Conservation (phyloP, 2,113 vertebrate genomes). For the Pyxicephalus adspersus region DNA sequence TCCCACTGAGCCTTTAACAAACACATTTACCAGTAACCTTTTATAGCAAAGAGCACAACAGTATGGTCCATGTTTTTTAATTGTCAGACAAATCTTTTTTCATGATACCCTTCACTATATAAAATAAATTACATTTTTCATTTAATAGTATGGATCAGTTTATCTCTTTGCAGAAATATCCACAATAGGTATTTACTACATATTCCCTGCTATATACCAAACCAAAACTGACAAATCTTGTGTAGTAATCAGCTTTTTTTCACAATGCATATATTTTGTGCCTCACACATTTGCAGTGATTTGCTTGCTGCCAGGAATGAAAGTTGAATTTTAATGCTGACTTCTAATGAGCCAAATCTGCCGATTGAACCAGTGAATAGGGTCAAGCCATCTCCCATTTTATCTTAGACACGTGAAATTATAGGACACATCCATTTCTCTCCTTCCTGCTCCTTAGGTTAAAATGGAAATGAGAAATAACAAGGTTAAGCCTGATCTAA, state of each 20-base stretch:
- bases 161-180: too few relatives aligned
- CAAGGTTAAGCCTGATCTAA: slow-evolving; percentile 58
- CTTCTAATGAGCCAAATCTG: slow-evolving; percentile 55
- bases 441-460: slow-evolving; percentile 47
- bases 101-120: too few relatives aligned
- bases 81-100: too few relatives aligned
- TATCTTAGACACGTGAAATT: slow-evolving; percentile 57
- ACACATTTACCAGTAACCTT: too few relatives aligned
- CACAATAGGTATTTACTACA: too few relatives aligned
- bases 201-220: too few relatives aligned
- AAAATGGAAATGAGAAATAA: slow-evolving; percentile 58
- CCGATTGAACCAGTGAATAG: slow-evolving; percentile 47
- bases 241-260: slow-evolving; percentile 2
- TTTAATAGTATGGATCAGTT: too few relatives aligned
- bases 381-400: slow-evolving; percentile 55
- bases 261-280: slow-evolving; percentile 9
- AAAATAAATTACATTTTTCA: too few relatives aligned
- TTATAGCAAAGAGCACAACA: too few relatives aligned
- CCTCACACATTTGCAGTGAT: slow-evolving; percentile 35
- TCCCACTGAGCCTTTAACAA: too few relatives aligned
- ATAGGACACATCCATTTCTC: slow-evolving; percentile 55
- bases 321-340: slow-evolving; percentile 52
- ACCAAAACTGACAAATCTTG: too few relatives aligned
- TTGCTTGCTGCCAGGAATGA: slow-evolving; percentile 34
- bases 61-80: too few relatives aligned